A percentile compares a stretch with the other conserved stretches of the same genome.
phyloP scores from a whole-genome alignment of 2,888 invertebrate species.

The Morpho deidamia region DNA sequence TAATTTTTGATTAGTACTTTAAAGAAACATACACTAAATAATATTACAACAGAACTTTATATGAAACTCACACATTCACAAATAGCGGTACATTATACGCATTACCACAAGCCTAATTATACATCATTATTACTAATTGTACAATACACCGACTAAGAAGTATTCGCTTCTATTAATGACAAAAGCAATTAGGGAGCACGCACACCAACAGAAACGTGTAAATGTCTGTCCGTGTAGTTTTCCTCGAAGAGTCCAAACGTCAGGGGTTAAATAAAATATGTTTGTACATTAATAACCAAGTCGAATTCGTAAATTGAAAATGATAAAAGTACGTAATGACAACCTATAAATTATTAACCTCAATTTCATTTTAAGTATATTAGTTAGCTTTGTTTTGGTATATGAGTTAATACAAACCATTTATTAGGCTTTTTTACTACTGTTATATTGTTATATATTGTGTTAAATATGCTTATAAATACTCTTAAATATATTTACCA shows the following conservation, averaged over 20 bases:
- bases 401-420: too few species aligned
- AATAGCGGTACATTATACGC: constrained; percentile 38
- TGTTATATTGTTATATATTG: too few species aligned
- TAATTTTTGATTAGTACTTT: too few species aligned
- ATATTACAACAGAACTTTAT: constrained; percentile 1
- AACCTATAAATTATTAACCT: too few species aligned
- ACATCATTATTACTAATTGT: constrained; percentile 76
- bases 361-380: too few species aligned
- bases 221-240: constrained; percentile 26
- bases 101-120: constrained; percentile 58
- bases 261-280: constrained; percentile 15
- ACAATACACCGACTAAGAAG: constrained; percentile 71
- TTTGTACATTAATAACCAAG: constrained; percentile 5
- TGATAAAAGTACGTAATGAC: not conserved
- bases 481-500: too few species aligned
- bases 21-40: too few species aligned
- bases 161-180: constrained; percentile 77
- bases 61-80: constrained; percentile 26
- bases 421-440: too few species aligned
- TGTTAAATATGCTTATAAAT: too few species aligned
- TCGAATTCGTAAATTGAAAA: constrained; percentile 1
- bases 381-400: too few species aligned
- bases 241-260: constrained; percentile 19
- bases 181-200: constrained; percentile 74
- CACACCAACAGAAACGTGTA: constrained; percentile 41